Percentiles rank a stretch among this genome's conserved stretches.
Evolutionary conservation across 2,888 invertebrate genomes (phyloP).

Genomic region (Aquatica leii): DNA sequence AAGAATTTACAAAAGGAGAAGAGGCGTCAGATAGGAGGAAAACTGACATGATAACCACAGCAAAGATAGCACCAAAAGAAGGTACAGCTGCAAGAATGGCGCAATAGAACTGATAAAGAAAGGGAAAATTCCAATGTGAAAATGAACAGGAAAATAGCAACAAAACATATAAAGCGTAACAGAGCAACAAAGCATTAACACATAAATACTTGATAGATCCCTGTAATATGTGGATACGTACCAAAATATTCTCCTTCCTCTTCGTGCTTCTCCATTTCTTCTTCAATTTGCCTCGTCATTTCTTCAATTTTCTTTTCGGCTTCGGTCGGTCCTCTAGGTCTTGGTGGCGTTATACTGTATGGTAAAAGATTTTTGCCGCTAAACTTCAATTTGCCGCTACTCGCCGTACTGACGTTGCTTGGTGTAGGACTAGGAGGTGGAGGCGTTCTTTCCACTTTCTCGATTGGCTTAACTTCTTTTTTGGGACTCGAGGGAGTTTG

Average conservation of each 20-base stretch:
- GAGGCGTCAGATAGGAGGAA: too few relatives aligned
- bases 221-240: too few relatives aligned
- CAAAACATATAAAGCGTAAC: neutral
- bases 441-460: conserved; percentile 45
- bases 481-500: conserved; percentile 58
- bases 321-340: conserved; percentile 89
- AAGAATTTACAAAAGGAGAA: too few relatives aligned
- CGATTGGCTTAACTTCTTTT: conserved; percentile 46
- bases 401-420: conserved; percentile 64
- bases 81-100: too few relatives aligned
- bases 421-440: conserved; percentile 72
- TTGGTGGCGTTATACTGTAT: conserved; percentile 87
- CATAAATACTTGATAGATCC: too few relatives aligned
- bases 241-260: conserved; percentile 98
- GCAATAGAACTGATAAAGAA: too few relatives aligned
- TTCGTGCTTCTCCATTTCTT: conserved; percentile 95
- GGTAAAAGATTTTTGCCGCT: conserved; percentile 77
- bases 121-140: too few relatives aligned
- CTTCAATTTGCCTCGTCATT: conserved; percentile 89
- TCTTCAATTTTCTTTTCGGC: conserved; percentile 94
- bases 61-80: too few relatives aligned
- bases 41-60: too few relatives aligned
- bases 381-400: conserved; percentile 63
- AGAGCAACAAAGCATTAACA: too few relatives aligned
- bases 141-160: too few relatives aligned